Percentiles rank a stretch among this genome's conserved stretches.
These are phyloP conservation scores for Mystacornis crossleyi DNA, from an alignment of 2,113 vertebrate genomes.

Conservation along the genomic window DNA sequence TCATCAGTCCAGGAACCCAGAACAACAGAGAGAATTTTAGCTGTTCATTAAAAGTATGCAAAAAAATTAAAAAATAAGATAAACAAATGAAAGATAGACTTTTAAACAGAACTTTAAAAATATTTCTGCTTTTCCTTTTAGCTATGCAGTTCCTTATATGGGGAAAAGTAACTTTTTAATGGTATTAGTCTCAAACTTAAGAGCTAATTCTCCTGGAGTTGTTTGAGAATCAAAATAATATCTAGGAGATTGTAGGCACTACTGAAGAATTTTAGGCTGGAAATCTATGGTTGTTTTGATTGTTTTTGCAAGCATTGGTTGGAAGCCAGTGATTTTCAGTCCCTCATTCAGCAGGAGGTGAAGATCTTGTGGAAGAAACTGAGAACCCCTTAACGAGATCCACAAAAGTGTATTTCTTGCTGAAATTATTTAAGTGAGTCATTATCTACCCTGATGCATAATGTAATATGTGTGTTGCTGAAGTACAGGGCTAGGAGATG, in stretches of 20 bases:
- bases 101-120: background rate
- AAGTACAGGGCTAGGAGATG: background rate
- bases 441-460: background rate
- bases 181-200: background rate
- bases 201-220: background rate
- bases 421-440: background rate
- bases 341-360: background rate
- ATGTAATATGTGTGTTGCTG: background rate
- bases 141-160: background rate
- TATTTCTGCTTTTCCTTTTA: background rate
- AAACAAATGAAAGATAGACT: background rate
- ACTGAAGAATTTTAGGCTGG: background rate
- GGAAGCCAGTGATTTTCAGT: background rate
- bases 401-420: background rate
- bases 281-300: background rate
- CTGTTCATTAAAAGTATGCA: accelerated
- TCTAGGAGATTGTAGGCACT: background rate
- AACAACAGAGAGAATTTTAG: background rate
- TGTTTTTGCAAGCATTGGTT: background rate
- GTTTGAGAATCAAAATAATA: background rate
- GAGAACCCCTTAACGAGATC: background rate
- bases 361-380: background rate
- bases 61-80: background rate
- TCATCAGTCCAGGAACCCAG: background rate
- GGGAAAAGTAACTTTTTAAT: background rate